Conservation (phyloP, 1,140 invertebrate species). For the roundworm (Caenorhabditis elegans) region DNA sequence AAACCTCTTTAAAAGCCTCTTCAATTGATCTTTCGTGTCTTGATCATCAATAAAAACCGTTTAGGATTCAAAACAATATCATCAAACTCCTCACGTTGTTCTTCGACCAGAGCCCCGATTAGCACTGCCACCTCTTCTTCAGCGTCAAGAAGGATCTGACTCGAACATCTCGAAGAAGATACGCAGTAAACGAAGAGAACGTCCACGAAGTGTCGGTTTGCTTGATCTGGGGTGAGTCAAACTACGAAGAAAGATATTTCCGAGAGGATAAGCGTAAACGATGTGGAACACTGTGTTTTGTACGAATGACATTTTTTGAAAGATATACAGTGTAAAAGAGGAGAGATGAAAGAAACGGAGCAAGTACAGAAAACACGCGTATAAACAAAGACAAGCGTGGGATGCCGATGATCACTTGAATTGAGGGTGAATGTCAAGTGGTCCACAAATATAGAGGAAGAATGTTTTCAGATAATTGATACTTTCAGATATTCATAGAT, state of each 20-base stretch:
- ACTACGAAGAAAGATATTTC: not conserved
- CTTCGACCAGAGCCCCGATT: slow-evolving; percentile 38
- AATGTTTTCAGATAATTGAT: not conserved
- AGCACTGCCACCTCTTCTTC: slow-evolving; percentile 29
- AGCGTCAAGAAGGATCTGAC: slow-evolving; percentile 35
- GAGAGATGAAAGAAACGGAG: not conserved
- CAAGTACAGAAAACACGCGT: not conserved
- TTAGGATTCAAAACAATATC: not conserved
- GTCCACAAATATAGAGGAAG: not conserved
- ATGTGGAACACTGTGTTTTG: slow-evolving; percentile 1
- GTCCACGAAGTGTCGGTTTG: slow-evolving; percentile 29
- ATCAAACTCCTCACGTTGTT: not conserved
- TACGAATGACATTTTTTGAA: not conserved
- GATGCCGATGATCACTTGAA: slow-evolving; percentile 31
- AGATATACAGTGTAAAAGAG: not conserved
- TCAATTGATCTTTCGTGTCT: not conserved
- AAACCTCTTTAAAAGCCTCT: slow-evolving; percentile 15
- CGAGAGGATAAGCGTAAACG: not conserved
- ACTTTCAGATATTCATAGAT: too few relatives aligned
- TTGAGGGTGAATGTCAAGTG: slow-evolving; percentile 11
- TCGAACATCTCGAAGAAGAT: slow-evolving; percentile 40
- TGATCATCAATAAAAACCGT: not conserved
- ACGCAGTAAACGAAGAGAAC: slow-evolving; percentile 29
- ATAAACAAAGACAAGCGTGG: slow-evolving; percentile 21
- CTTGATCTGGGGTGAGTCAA: slow-evolving; percentile 23